phyloP scores from a whole-genome alignment of 2,113 vertebrate species.

The Planiliza haematocheilus region DNA sequence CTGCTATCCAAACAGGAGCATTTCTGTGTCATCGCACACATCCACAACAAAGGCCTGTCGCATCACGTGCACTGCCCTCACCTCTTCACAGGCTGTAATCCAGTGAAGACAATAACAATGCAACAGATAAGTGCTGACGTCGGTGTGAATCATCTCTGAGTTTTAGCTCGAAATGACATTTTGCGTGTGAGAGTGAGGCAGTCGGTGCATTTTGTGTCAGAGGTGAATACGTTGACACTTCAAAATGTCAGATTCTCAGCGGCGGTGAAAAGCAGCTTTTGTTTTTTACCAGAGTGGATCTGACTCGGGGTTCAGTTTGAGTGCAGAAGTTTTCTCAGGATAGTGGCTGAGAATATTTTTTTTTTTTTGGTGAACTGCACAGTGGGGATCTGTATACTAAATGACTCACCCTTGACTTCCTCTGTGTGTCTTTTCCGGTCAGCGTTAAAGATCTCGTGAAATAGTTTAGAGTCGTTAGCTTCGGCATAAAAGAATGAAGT shows the following conservation, averaged over 20 bases:
- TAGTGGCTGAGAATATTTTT: background rate
- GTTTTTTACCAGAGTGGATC: slow-evolving; percentile 17
- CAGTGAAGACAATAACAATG: slow-evolving; percentile 1
- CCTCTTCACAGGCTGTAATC: slow-evolving; percentile 14
- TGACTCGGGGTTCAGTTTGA: background rate
- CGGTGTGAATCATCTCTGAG: slow-evolving; percentile 8
- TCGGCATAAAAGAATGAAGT: no score
- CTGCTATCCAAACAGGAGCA: slow-evolving; percentile 46
- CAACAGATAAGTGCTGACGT: slow-evolving; percentile 6
- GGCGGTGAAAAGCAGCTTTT: slow-evolving; percentile 40
- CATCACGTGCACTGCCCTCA: slow-evolving; percentile 35
- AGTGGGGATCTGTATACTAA: slow-evolving; percentile 2
- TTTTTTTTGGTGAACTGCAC: background rate
- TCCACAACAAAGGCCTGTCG: slow-evolving; percentile 51
- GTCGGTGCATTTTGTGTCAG: background rate
- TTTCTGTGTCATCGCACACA: slow-evolving; percentile 46
- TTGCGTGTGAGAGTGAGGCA: slow-evolving; percentile 30
- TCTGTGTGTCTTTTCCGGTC: slow-evolving; percentile 36
- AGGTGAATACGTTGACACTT: slow-evolving; percentile 25
- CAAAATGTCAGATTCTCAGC: slow-evolving; percentile 58
- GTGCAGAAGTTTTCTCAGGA: background rate
- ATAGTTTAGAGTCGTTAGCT: slow-evolving; percentile 8
- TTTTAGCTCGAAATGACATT: slow-evolving; percentile 25
- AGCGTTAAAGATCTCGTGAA: background rate
- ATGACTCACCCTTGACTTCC: slow-evolving; percentile 14